A percentile compares a stretch with the other conserved stretches of the same genome.
Evolutionary conservation across 2,113 vertebrate genomes (phyloP).

Genomic region (Centropus bengalensis): DNA sequence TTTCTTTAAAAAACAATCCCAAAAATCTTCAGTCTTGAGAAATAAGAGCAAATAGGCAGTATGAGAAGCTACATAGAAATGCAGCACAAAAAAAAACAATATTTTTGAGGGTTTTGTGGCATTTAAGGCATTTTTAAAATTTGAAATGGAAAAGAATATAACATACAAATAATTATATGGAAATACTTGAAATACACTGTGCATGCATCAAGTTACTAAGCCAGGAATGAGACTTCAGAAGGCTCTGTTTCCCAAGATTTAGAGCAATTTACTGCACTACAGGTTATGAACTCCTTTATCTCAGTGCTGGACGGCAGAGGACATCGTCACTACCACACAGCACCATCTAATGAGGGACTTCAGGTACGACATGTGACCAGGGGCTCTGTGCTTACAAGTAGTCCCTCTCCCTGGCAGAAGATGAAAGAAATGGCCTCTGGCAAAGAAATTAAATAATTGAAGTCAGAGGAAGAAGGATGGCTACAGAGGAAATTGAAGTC

Average conservation of each 20-base stretch:
- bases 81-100: rapidly evolving
- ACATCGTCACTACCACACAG: not conserved
- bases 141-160: not conserved
- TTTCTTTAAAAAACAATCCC: not conserved
- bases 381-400: not conserved
- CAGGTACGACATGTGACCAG: not conserved
- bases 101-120: not conserved
- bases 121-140: not conserved
- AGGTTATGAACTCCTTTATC: not conserved
- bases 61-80: not conserved
- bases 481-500: conserved; percentile 13
- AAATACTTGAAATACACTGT: not conserved
- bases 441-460: conserved; percentile 43
- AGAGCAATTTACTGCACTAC: rapidly evolving
- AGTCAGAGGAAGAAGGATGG: not conserved
- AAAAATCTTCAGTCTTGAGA: not conserved
- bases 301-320: not conserved
- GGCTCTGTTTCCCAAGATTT: not conserved
- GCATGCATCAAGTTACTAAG: not conserved
- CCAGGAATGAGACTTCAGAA: not conserved
- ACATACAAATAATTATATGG: not conserved
- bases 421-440: conserved; percentile 40
- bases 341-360: conserved; percentile 20
- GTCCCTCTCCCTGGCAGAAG: not conserved
- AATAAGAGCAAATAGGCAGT: not conserved